A percentile compares a stretch with the other conserved stretches of the same genome.
Evolutionary conservation across 2,888 invertebrate species (phyloP).

Genomic region (Ethmia dodecea): DNA sequence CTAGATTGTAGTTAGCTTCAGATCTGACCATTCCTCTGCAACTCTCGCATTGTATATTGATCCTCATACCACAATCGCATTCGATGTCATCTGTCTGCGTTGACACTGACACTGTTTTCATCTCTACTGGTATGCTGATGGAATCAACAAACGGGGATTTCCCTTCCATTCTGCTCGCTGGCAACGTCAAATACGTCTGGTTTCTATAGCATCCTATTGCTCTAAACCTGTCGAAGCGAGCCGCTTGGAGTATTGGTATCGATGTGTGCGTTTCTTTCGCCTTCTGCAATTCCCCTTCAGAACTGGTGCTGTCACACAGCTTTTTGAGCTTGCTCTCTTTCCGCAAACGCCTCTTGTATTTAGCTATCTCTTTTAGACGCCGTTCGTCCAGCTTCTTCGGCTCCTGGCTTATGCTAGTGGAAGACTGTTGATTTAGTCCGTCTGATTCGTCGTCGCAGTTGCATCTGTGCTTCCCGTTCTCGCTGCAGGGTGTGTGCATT

Average conservation of each 20-base stretch:
- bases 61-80: conserved; percentile 50
- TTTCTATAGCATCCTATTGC: conserved; percentile 69
- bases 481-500: conserved; percentile 83
- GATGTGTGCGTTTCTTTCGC: conserved; percentile 64
- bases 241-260: conserved; percentile 68
- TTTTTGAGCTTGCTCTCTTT: conserved; percentile 65
- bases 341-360: conserved; percentile 60
- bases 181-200: conserved; percentile 64
- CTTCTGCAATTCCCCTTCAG: conserved; percentile 51
- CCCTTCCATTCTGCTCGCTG: conserved; percentile 55
- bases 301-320: conserved; percentile 62
- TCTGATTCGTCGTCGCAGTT: conserved; percentile 85
- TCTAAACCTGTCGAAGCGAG: conserved; percentile 64
- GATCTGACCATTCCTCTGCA: conserved; percentile 61
- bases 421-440: conserved; percentile 39
- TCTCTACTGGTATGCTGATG: conserved; percentile 38
- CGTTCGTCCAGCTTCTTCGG: conserved; percentile 57
- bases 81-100: conserved; percentile 63
- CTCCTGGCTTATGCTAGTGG: conserved; percentile 28
- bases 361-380: conserved; percentile 65
- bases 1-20: conserved; percentile 55
- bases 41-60: conserved; percentile 40
- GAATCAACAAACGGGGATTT: conserved; percentile 57
- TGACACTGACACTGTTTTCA: conserved; percentile 49
- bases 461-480: conserved; percentile 87